Base-by-base conservation (phyloP, 1,140 invertebrate genomes). In the Drosophila triauraria region DNA sequence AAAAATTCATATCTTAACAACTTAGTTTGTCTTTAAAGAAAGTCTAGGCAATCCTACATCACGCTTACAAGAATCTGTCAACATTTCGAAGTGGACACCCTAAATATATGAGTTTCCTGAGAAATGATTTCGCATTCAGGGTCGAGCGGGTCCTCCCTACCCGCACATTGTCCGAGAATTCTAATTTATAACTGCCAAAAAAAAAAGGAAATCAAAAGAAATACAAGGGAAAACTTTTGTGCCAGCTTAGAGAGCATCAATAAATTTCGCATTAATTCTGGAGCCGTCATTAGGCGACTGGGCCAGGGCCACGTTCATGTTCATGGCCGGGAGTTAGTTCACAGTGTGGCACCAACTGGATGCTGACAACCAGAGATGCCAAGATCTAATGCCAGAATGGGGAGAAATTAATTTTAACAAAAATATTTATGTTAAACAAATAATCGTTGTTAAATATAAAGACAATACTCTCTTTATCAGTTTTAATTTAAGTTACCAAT, bases 151-250 rank as follows among this genome's bases (percentile, higher is more conserved):
- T 2, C 9, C 30, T 8, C 5, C n/a, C 20, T 44, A 25, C 62
- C 67, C 62, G 44, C 59, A 69, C 38, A 75, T 59, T 51, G 57
- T 47, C 57, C 65, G 69, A 54, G 47, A 61, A 53, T 63, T 60
- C 81, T 78, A 84, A 88, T 90, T 88, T 90, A 84, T 90, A 88
- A 75, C 78, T 84, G 80, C 53, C 85, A 84, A 50, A 83, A 88
- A 83, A 88, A 78, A 78, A 82, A 67, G 56, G 67, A 42, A 72
- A 72, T 17, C 35, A 60, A 42, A 51, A 51, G 54, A 70, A 76
- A 50, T 58, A 76, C 44, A 65, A 40, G 63, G 38, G 35, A 32
- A n/a, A 74, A 74, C 68, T 74, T 78, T 81, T 82, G 67, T 62
- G 63, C 63, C 54, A 63, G 51, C 58, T 58, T 60, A 68, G 48